A percentile compares a stretch with the other conserved stretches of the same genome.
Evolutionary conservation across 2,113 vertebrate genomes (phyloP).

Genomic region (Campylorhamphus procurvoides): DNA sequence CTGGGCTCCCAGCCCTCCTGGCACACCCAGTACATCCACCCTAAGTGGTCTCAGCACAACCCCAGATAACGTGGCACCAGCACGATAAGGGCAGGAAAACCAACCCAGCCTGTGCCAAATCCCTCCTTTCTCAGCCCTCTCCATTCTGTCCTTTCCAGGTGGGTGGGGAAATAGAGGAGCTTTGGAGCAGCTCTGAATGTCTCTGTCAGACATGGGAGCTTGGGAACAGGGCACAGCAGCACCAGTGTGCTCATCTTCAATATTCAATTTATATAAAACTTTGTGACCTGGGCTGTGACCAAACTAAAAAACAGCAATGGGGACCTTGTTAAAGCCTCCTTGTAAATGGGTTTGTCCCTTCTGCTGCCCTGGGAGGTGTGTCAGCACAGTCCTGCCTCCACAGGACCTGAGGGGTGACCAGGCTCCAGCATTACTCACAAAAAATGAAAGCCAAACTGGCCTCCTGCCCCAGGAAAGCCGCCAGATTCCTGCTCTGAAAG

Average conservation of each 20-base stretch:
- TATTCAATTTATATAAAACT: not conserved
- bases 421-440: not conserved
- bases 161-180: not conserved
- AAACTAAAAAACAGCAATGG: not conserved
- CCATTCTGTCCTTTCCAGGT: not conserved
- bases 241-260: not conserved
- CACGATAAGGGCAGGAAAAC: not conserved
- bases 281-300: not conserved
- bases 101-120: not conserved
- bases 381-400: not conserved
- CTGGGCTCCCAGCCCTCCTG: not conserved
- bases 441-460: slow-evolving; percentile 19
- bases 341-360: not conserved
- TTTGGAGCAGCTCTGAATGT: not conserved
- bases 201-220: not conserved
- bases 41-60: not conserved
- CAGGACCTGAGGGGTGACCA: not conserved
- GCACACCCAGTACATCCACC: not conserved
- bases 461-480: not conserved
- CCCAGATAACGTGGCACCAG: not conserved
- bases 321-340: not conserved
- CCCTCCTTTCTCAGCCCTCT: not conserved
- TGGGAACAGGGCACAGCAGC: not conserved
- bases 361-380: not conserved
- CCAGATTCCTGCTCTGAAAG: slow-evolving; percentile 40